Evolutionary conservation across 1,140 invertebrate species (phyloP).

Genomic region (Meloidogyne hapla): DNA sequence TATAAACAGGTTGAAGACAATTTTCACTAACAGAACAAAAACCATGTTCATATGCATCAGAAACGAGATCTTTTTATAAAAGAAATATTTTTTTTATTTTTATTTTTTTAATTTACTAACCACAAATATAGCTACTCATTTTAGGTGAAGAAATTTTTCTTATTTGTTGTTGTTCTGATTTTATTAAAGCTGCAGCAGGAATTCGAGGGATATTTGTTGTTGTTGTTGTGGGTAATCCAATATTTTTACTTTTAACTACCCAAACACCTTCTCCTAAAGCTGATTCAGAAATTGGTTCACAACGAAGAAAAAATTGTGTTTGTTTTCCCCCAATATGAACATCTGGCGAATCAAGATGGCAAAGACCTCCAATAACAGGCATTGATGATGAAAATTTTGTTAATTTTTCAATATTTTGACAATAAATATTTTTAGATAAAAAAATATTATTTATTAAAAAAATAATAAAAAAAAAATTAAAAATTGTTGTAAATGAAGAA

Average conservation of each 20-base stretch:
- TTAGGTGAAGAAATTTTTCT: conserved; percentile 47
- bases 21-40: conserved; percentile 51
- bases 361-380: conserved; percentile 60
- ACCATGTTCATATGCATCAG: conserved; percentile 50
- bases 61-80: conserved; percentile 51
- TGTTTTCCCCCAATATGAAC: conserved; percentile 64
- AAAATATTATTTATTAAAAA: background rate
- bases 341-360: conserved; percentile 56
- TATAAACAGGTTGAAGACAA: conserved; percentile 58
- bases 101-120: conserved; percentile 4
- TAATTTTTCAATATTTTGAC: background rate
- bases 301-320: conserved; percentile 63
- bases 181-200: conserved; percentile 33
- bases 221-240: too few relatives aligned
- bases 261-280: conserved; percentile 55
- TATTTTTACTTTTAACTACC: conserved; percentile 57
- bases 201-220: conserved; percentile 24
- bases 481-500: background rate
- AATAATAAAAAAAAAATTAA: background rate
- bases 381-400: conserved; percentile 38
- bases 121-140: conserved; percentile 31
- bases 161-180: conserved; percentile 37
- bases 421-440: background rate
- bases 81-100: background rate
- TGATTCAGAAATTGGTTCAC: conserved; percentile 54